Base-by-base conservation (phyloP, 1,140 invertebrate species). In the Drosophila chauvacae region DNA sequence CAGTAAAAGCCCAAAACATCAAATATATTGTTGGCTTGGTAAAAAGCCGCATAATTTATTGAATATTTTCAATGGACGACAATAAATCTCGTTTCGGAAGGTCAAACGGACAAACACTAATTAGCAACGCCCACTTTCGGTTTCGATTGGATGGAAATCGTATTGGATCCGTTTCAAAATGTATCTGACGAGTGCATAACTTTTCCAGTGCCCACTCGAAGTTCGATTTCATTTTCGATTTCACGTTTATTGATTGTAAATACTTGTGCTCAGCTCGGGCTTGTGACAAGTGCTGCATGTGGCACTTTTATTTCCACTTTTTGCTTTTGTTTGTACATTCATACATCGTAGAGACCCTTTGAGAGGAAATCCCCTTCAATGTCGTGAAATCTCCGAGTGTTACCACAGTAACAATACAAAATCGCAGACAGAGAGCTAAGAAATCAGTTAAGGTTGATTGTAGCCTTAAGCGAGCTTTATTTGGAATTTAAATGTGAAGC, bases 101-200 rank as follows among this genome's bases (percentile, higher is more conserved):
- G 83, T 87, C 81, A 74, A 61, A 39, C 71, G 55, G 33, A 73
- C 50, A 76, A 76, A 58, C 37, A 56, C 75, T 87, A 86, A 86
- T 86, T 82, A 82, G 58, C 53, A 53, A 66, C 84, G 83, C 83
- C 84, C 83, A 87, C 83, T 65, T 76, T 57, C 18, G 20, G 39
- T 59, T 66, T 66, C 63, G 35, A 57, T 48, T 30, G 47, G 30
- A 9, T 55, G 13, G 30, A 55, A 55, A 55, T 55, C 51, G 51
- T 55, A 55, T 55, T 55, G 51, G 44, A 55, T 60, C 42, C 41
- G 37, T 77, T 77, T 58, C 44, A 61, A 77, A 61, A 79, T 80
- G 59, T 75, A 82, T 82, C 69, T 61, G 53, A 58, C 57, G 41
- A 50, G 63, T 80, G 68, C 62, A 65, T 78, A 62, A 55, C 66